Percentiles rank a stretch among this genome's conserved stretches.
phyloP scores from a whole-genome alignment of 2,888 invertebrate species.

The Panorpa germanica region DNA sequence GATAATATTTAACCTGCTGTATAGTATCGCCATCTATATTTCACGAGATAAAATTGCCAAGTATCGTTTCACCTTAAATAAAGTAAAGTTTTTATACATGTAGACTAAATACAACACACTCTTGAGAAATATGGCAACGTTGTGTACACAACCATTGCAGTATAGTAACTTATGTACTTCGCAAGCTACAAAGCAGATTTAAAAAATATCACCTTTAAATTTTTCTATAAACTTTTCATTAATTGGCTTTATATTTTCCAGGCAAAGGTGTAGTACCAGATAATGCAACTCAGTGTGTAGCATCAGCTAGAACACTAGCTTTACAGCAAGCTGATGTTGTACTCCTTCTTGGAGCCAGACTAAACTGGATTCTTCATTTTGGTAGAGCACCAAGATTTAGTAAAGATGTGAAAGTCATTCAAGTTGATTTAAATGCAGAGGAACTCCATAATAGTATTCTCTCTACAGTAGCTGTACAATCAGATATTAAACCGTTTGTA shows the following conservation, averaged over 20 bases:
- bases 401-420: conserved; percentile 71
- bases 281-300: conserved; percentile 51
- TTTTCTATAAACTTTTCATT: background rate
- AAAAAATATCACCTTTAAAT: too few species aligned
- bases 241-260: conserved; percentile 13
- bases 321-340: conserved; percentile 78
- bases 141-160: too few species aligned
- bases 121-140: too few species aligned
- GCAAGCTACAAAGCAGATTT: too few species aligned
- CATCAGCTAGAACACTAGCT: conserved; percentile 71
- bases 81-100: background rate
- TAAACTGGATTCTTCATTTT: conserved; percentile 98
- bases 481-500: conserved; percentile 62
- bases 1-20: too few species aligned
- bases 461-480: conserved; percentile 62
- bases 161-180: too few species aligned
- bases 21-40: too few species aligned
- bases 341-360: conserved; percentile 69
- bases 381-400: conserved; percentile 74
- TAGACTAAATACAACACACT: too few species aligned
- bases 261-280: conserved; percentile 64
- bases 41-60: too few species aligned
- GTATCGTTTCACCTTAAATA: too few species aligned
- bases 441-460: conserved; percentile 82
- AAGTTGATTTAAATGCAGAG: conserved; percentile 76